Evolutionary conservation across 1,140 invertebrate genomes (phyloP).

Genomic region (Scaptomyza montana): DNA sequence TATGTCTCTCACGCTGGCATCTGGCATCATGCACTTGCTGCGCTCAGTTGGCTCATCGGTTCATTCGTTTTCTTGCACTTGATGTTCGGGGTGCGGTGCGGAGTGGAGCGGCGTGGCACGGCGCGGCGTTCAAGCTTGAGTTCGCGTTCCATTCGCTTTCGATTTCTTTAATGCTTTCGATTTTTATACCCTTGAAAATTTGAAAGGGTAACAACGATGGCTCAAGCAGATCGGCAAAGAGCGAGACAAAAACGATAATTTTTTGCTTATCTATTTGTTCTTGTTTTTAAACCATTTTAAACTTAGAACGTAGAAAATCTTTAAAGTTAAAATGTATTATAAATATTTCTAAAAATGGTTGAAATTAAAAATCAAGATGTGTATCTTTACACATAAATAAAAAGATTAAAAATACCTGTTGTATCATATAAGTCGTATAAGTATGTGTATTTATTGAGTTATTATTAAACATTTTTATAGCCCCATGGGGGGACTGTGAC

Average conservation of each 20-base stretch:
- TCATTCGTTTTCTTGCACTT: conserved; percentile 76
- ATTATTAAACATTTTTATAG: neutral
- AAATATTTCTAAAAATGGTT: no score
- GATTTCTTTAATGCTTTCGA: conserved; percentile 76
- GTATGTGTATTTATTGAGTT: neutral
- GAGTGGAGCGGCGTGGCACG: no score
- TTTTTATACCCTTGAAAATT: conserved; percentile 73
- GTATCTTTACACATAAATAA: neutral
- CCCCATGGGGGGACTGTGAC: neutral
- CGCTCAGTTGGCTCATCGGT: conserved; percentile 38
- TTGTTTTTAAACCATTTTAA: neutral
- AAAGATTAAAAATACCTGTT: neutral
- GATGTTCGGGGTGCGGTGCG: conserved; percentile 40
- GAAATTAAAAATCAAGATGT: neutral
- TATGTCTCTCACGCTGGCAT: neutral
- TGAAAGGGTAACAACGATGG: conserved; percentile 30
- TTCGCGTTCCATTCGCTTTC: conserved; percentile 62
- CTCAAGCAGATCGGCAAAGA: neutral
- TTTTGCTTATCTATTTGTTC: no score
- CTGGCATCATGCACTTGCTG: conserved; percentile 48
- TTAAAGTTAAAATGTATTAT: no score
- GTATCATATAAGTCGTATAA: neutral
- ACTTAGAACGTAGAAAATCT: no score
- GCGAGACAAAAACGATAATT: neutral
- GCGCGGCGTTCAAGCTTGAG: conserved; percentile 9